Percentiles rank a stretch among this genome's conserved stretches.
phyloP scores from a whole-genome alignment of 2,888 invertebrate species.

The Cylloceria caligata region DNA sequence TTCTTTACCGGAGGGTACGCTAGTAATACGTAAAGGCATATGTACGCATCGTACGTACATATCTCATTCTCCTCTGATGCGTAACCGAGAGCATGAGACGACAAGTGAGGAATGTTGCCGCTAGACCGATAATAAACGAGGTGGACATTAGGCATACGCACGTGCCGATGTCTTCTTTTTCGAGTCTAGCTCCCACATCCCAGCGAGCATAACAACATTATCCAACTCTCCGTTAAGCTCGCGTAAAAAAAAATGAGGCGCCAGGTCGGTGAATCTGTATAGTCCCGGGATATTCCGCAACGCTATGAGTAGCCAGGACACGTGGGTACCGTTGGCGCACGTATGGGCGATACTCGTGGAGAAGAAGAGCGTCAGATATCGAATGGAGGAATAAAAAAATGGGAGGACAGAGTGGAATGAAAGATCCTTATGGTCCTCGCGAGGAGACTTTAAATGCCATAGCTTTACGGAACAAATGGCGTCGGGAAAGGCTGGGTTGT shows the following conservation, averaged over 20 bases:
- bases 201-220: slow-evolving; percentile 27
- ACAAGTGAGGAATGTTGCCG: slow-evolving; percentile 66
- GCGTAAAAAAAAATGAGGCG: slow-evolving; percentile 20
- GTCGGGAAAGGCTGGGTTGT: slow-evolving; percentile 6
- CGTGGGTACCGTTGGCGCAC: neutral
- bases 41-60: slow-evolving; percentile 21
- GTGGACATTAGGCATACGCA: slow-evolving; percentile 61
- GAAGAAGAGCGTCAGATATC: slow-evolving; percentile 64
- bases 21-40: slow-evolving; percentile 12
- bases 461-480: slow-evolving; percentile 49
- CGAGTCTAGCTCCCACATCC: slow-evolving; percentile 26
- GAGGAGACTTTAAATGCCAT: slow-evolving; percentile 55
- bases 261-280: slow-evolving; percentile 18
- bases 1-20: neutral
- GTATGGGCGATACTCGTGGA: no score
- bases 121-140: slow-evolving; percentile 68
- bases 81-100: slow-evolving; percentile 42
- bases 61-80: slow-evolving; percentile 61
- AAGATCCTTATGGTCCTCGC: neutral
- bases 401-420: slow-evolving; percentile 43
- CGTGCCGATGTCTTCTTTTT: slow-evolving; percentile 38
- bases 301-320: slow-evolving; percentile 12
- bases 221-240: neutral
- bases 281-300: neutral
- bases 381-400: slow-evolving; percentile 66